Conservation (phyloP, 2,113 vertebrate genomes). For the Morphnarchus princeps region DNA sequence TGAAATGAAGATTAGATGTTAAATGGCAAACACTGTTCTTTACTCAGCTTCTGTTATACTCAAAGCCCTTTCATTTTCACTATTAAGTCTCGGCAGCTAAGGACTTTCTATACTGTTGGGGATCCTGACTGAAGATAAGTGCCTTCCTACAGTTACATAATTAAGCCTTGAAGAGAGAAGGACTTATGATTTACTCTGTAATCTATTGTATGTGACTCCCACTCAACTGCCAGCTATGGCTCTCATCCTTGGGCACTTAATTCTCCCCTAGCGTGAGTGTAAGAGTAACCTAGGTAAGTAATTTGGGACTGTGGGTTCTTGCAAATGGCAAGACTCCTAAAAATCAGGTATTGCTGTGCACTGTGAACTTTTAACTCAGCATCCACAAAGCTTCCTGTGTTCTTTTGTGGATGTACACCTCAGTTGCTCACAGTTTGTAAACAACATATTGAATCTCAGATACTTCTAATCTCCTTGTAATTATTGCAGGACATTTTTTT, state of each 20-base stretch:
- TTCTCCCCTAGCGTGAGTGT: neutral
- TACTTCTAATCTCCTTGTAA: neutral
- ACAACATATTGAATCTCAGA: neutral
- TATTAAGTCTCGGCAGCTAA: neutral
- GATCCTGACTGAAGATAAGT: neutral
- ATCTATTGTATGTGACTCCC: neutral
- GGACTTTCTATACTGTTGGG: neutral
- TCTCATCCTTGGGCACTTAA: neutral
- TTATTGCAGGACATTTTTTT: neutral
- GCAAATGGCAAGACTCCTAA: neutral
- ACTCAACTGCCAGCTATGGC: neutral
- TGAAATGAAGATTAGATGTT: neutral
- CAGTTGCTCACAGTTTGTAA: neutral
- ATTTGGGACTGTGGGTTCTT: neutral
- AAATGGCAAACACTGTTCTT: neutral
- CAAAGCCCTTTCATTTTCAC: neutral
- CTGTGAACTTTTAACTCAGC: neutral
- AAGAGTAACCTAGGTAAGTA: neutral
- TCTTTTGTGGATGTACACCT: neutral
- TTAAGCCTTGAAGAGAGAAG: neutral
- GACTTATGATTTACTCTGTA: neutral
- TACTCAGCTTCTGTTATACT: neutral
- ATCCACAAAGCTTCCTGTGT: neutral
- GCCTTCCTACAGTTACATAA: neutral
- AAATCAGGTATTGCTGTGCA: neutral